Evolutionary conservation across 2,797 vertebrate genomes (phyloP).

Genomic region (Bovichtus variegatus): DNA sequence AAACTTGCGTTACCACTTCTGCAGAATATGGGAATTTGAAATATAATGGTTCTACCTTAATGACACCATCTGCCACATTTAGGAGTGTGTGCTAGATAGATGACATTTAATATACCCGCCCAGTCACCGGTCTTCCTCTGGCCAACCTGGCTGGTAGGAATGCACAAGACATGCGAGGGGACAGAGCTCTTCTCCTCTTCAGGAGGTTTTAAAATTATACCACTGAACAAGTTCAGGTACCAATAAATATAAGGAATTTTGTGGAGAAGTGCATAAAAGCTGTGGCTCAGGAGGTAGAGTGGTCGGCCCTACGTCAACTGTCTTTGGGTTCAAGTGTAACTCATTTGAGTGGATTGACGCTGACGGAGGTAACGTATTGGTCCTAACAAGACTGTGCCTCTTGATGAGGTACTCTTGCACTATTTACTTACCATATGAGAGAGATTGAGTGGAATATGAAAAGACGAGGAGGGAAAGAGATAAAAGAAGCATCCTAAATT

Average conservation of each 20-base stretch:
- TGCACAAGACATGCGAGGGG: neutral
- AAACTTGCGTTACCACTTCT: too few relatives aligned
- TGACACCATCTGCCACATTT: slow-evolving; percentile 15
- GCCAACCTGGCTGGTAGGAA: neutral
- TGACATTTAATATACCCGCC: slow-evolving; percentile 13
- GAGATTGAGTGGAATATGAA: slow-evolving; percentile 17
- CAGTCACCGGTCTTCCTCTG: neutral
- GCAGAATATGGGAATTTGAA: slow-evolving; percentile 1
- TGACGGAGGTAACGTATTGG: slow-evolving; percentile 5
- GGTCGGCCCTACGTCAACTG: neutral
- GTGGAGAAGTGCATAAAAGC: neutral
- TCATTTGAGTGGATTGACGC: neutral
- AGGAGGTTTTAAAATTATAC: neutral
- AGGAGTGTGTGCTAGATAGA: slow-evolving; percentile 14
- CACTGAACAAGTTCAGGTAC: neutral
- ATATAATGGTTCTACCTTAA: slow-evolving; percentile 3
- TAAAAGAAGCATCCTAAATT: slow-evolving; percentile 51
- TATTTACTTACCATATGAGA: slow-evolving; percentile 5
- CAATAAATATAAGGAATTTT: neutral
- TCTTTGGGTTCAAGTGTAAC: slow-evolving; percentile 6
- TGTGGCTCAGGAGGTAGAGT: too few relatives aligned
- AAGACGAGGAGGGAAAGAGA: slow-evolving; percentile 17
- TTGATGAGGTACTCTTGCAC: slow-evolving; percentile 6
- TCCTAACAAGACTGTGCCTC: neutral
- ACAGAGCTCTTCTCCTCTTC: neutral